Conservation (phyloP, 2,113 vertebrate species). For the Pampusana beccarii region DNA sequence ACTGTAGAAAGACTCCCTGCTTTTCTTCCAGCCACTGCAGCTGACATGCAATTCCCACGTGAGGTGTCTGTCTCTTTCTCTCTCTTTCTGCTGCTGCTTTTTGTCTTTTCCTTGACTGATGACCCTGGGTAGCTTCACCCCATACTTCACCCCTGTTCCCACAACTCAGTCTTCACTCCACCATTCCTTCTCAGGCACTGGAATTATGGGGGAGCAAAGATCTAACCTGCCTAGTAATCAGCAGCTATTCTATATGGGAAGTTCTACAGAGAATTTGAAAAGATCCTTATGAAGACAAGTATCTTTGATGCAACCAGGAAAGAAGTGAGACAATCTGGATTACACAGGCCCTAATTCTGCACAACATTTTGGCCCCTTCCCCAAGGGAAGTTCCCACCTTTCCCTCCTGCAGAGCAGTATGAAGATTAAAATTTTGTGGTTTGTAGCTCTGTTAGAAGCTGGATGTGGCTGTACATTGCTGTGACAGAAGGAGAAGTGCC, state of each 20-base stretch:
- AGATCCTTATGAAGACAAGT: neutral
- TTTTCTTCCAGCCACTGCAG: neutral
- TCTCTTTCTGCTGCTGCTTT: neutral
- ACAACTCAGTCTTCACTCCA: neutral
- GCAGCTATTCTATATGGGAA: neutral
- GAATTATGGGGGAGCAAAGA: neutral
- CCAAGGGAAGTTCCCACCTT: neutral
- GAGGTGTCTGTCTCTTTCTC: neutral
- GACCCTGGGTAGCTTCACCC: neutral
- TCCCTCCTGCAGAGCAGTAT: neutral
- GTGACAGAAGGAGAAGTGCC: rapidly evolving
- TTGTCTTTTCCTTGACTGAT: neutral
- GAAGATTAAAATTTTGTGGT: neutral
- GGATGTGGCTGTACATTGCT: neutral
- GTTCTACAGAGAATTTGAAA: neutral
- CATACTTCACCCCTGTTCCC: neutral
- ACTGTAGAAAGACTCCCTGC: neutral
- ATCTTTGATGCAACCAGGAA: neutral
- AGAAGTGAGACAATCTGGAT: neutral
- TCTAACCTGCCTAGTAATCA: neutral
- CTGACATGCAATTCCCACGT: neutral
- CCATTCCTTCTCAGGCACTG: neutral
- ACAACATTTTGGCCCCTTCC: neutral
- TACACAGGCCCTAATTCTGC: neutral
- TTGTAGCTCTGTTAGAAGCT: neutral